Evolutionary conservation across 2,113 vertebrate genomes (phyloP), one percentile per base, ranked within the genome.

Genomic region (Callipepla californica): DNA sequence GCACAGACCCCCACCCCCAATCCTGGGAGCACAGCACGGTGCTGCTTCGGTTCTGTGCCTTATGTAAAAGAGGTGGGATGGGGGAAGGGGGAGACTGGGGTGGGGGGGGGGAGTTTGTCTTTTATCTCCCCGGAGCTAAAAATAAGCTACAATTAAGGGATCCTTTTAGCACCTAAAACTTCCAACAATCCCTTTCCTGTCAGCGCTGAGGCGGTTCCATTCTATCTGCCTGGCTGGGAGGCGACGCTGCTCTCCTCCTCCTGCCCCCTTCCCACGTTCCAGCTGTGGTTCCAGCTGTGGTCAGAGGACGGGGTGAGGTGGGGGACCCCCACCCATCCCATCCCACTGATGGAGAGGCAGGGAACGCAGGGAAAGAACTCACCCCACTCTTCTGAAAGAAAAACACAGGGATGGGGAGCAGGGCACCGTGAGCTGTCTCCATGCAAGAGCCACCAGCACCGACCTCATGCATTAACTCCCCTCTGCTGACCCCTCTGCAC

Each of bases 111-210:
- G 13, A 21, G 70, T 72, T 40, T 15, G 57, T 76, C 81, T 91
- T 89, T 84, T 81, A 28, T 84, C 58, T 95, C 70, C 48, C 48
- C 62, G 13, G 47, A 81, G 76, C 77, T 87, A 90, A 93, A 95
- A 85, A 67, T 19, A 45, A 69, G 90, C 72, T 13, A 53, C 90
- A 92, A 92, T 94, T 89, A 74, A 87, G 78, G 1, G 16, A 75
- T 89, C 89, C 83, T 93, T 90, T 59, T 10, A 82, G 67, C 80
- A 79, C 83, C 83, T 58, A 59, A 91, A 93, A 47, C 69, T 76
- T 85, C 77, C 93, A 91, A 77, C 59, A 84, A 74, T 61, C 50
- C 63, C 79, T 57, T 76, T 42, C n/a, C 87, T 73, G 85, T 57
- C 83, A 65, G 84, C 8, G 13, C 68, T 21, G 80, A 47, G 90